Conservation (phyloP, 2,797 vertebrate species). For the Etheostoma perlongum region DNA sequence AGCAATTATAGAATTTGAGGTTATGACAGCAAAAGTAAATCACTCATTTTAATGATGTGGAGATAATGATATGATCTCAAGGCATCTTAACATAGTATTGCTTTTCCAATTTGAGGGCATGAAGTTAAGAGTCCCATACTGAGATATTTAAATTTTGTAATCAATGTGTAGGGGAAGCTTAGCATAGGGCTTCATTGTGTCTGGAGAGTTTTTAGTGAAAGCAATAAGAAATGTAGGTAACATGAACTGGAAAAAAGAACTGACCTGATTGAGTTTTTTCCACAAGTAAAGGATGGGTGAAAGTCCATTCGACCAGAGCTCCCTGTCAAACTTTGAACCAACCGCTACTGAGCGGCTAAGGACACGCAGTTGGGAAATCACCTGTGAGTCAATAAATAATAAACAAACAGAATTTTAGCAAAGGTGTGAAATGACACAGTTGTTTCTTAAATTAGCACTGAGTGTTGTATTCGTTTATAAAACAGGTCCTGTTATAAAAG, state of each 20-base stretch:
- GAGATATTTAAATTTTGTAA: not conserved
- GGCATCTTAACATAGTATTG: not conserved
- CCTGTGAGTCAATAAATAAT: conserved; percentile 77
- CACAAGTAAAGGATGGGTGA: conserved; percentile 95
- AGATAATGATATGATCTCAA: not conserved
- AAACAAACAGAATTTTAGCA: conserved; percentile 34
- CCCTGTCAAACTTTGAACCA: conserved; percentile 95
- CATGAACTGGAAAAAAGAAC: not conserved
- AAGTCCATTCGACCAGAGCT: conserved; percentile 94
- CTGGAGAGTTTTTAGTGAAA: not conserved
- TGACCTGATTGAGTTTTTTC: conserved; percentile 98
- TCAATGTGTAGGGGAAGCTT: not conserved
- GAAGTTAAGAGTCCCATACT: not conserved
- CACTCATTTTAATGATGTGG: not conserved
- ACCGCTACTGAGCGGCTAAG: conserved; percentile 91
- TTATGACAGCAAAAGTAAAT: not conserved
- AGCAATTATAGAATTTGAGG: not conserved
- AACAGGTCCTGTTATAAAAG: not conserved
- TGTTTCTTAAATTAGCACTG: not conserved
- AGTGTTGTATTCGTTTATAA: not conserved
- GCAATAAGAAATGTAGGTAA: not conserved
- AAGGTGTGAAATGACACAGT: not conserved
- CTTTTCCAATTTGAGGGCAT: not conserved
- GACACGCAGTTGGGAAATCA: conserved; percentile 94
- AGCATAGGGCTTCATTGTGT: not conserved